Evolutionary conservation across 2,113 vertebrate genomes (phyloP), one percentile per base, ranked within the genome.

Genomic region (Sander lucioperca): DNA sequence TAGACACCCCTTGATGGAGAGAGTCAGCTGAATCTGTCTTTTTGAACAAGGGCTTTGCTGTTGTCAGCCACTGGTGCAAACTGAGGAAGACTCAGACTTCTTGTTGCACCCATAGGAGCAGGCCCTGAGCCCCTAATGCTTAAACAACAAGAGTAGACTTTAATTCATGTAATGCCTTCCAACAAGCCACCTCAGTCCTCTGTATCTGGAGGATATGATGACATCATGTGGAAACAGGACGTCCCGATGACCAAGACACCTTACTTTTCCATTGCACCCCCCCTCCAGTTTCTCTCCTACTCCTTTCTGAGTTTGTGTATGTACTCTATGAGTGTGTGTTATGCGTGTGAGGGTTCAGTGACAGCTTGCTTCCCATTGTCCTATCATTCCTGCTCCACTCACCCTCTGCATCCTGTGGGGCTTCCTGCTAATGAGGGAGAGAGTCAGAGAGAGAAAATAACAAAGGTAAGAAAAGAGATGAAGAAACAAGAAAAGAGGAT

Each of bases 361-460:
- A 95, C 93, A 91, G 92, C 91, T 90, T 87, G 89, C 90, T 94
- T 95, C 94, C 94, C 93, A 93, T 94, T 94, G 94, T 96, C 94
- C 94, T 95, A 94, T 95, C 95, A 94, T 91, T 94, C 93, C 87
- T 85, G 90, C 84, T 87, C 83, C 94, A 93, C 91, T 92, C 94
- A 90, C 75, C 84, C 82, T 91, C 89, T 71, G 86, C 93, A 94
- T 96, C 95, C 95, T 95, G 94, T 92, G 85, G 83, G 86, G 83
- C 88, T 95, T 96, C 95, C 95, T 95, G 92, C 84, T 53, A 33
- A 66, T 39, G 68, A 62, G 70, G 57, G 62, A 39, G 5, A 47
- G 79, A 30, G 51, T 68, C 66, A 48, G 53, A 58, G 53, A 64
- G 66, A 12, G 6, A 23, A 25, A 21, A 12, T 57, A 21, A 68